A percentile compares a stretch with the other conserved stretches of the same genome.
Conservation (phyloP, 23 tunicate species). For the Pegea sp. region DNA sequence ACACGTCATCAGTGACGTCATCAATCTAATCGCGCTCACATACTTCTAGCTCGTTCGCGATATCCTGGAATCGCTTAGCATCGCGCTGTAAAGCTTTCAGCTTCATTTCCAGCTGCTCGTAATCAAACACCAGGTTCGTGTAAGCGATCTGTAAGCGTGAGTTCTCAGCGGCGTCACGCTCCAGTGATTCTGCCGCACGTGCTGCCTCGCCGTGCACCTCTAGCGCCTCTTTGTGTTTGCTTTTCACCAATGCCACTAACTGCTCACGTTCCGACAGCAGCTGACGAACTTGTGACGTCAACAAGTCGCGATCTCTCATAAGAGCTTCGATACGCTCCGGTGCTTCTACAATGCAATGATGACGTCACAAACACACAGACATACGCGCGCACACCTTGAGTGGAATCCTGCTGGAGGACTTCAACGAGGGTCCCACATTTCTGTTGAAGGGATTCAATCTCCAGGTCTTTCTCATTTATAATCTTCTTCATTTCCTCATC, state of each 20-base stretch:
- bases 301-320: not conserved
- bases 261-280: conserved; percentile 71
- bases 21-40: not conserved
- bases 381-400: not conserved
- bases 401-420: conserved; percentile 50
- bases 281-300: conserved; percentile 30
- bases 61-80: conserved; percentile 15
- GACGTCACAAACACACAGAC: not conserved
- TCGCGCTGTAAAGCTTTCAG: conserved; percentile 22
- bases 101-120: conserved; percentile 57
- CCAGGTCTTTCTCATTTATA: conserved; percentile 54
- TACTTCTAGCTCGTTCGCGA: conserved; percentile 37
- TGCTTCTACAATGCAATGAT: not conserved
- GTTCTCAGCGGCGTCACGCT: conserved; percentile 52
- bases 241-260: conserved; percentile 57
- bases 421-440: conserved; percentile 65
- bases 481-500: conserved; percentile 72
- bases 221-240: conserved; percentile 52
- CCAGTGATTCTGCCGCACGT: conserved; percentile 32
- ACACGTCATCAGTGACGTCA: too few species aligned
- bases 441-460: conserved; percentile 52
- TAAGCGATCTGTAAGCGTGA: conserved; percentile 32
- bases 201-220: conserved; percentile 17
- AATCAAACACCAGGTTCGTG: conserved; percentile 70
- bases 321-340: not conserved